Percentiles rank a stretch among this genome's conserved stretches.
Conservation (phyloP, 2,888 invertebrate species). For the Eubasilissa splendida region DNA sequence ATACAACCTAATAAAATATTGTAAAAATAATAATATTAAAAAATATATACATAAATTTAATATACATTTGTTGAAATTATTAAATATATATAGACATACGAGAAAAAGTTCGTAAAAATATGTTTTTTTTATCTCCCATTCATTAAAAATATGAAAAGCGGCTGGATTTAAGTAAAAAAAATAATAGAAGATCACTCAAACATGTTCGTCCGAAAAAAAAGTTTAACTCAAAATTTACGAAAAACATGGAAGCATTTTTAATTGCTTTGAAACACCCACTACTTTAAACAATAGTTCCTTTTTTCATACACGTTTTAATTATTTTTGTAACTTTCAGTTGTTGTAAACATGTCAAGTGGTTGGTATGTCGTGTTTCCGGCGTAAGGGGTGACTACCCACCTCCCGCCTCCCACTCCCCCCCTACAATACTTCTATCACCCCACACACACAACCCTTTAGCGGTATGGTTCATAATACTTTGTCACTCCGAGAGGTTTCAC, state of each 20-base stretch:
- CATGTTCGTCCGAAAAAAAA: neutral
- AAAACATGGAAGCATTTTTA: neutral
- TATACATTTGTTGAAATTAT: too few species aligned
- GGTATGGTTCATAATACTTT: constrained; percentile 40
- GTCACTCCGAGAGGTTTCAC: constrained; percentile 7
- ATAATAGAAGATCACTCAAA: neutral
- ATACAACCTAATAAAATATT: too few species aligned
- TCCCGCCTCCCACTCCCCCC: neutral
- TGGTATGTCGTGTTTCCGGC: constrained; percentile 51
- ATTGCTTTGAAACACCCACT: constrained; percentile 19
- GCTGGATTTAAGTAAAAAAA: neutral
- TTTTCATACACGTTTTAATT: constrained; percentile 49
- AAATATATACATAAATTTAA: too few species aligned
- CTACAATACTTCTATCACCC: neutral
- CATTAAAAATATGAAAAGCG: too few species aligned
- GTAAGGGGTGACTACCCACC: constrained; percentile 24
- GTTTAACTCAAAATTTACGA: neutral
- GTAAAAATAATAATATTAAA: too few species aligned
- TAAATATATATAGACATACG: too few species aligned
- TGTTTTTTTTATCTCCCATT: too few species aligned
- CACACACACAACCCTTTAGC: constrained; percentile 5
- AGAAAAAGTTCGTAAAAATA: too few species aligned
- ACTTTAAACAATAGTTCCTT: constrained; percentile 30
- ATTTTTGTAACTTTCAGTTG: constrained; percentile 55
- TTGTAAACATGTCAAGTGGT: constrained; percentile 56